Evolutionary conservation across 2,797 vertebrate genomes (phyloP).

Genomic region (Siniperca scherzeri): DNA sequence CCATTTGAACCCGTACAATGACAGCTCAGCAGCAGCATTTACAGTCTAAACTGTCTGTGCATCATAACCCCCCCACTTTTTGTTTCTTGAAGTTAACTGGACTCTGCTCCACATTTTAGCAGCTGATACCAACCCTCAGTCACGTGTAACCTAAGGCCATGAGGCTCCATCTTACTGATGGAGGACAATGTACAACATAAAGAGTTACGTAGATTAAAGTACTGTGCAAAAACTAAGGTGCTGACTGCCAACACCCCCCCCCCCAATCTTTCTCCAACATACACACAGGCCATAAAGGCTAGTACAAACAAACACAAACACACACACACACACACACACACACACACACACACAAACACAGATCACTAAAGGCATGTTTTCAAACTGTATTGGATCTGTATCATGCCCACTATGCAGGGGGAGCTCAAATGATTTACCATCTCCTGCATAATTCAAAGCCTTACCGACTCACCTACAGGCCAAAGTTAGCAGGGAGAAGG

Average conservation of each 20-base stretch:
- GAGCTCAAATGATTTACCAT: slow-evolving; percentile 17
- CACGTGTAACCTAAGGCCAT: slow-evolving; percentile 73
- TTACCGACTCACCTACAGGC: neutral
- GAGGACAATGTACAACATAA: slow-evolving; percentile 58
- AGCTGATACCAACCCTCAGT: slow-evolving; percentile 53
- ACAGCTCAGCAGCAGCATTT: slow-evolving; percentile 29
- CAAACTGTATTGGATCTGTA: slow-evolving; percentile 47
- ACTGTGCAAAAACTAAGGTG: slow-evolving; percentile 74
- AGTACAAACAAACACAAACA: slow-evolving; percentile 45
- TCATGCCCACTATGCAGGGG: slow-evolving; percentile 16
- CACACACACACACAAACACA: slow-evolving; percentile 29
- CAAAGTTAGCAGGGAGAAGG: slow-evolving; percentile 25
- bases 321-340: slow-evolving; percentile 46
- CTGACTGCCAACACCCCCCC: slow-evolving; percentile 24
- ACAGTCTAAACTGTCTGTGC: neutral
- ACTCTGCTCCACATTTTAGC: slow-evolving; percentile 55
- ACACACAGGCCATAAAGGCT: slow-evolving; percentile 36
- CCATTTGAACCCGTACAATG: slow-evolving; percentile 36
- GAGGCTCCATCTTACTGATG: slow-evolving; percentile 64
- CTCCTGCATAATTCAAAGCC: slow-evolving; percentile 47
- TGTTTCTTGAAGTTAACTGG: slow-evolving; percentile 10
- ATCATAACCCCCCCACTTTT: neutral
- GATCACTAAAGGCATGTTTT: slow-evolving; percentile 63
- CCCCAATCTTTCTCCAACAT: slow-evolving; percentile 11
- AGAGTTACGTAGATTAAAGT: slow-evolving; percentile 51